phyloP scores from a whole-genome alignment of 1,140 invertebrate species.

The Antheraea mylitta region DNA sequence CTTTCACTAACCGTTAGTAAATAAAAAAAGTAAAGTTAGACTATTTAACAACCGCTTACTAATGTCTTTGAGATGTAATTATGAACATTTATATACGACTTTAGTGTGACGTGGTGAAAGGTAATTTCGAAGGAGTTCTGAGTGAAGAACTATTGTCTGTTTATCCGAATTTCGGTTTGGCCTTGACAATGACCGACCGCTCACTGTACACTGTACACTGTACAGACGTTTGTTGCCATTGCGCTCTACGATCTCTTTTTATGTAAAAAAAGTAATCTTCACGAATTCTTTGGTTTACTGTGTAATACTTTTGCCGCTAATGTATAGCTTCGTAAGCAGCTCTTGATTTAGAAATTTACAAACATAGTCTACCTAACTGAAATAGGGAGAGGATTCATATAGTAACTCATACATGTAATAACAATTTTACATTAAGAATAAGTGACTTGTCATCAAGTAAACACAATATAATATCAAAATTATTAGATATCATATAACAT shows the following conservation, averaged over 20 bases:
- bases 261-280: constrained; percentile 5
- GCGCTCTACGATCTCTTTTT: constrained; percentile 48
- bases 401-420: too few species aligned
- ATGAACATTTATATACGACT: constrained; percentile 21
- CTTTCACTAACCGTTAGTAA: constrained; percentile 43
- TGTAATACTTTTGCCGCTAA: neutral
- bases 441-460: too few species aligned
- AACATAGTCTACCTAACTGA: too few species aligned
- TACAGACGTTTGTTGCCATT: constrained; percentile 26
- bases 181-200: constrained; percentile 72
- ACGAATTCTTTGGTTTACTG: neutral
- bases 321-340: too few species aligned
- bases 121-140: constrained; percentile 43
- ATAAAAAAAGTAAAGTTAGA: neutral
- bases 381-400: too few species aligned
- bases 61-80: constrained; percentile 5
- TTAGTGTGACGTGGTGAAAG: constrained; percentile 43
- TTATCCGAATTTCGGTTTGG: constrained; percentile 50
- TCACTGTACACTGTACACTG: constrained; percentile 61
- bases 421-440: too few species aligned
- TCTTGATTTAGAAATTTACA: too few species aligned
- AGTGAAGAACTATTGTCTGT: constrained; percentile 26
- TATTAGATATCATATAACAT: too few species aligned
- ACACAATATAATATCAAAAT: too few species aligned
- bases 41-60: neutral